Percentiles rank a stretch among this genome's conserved stretches.
These are phyloP conservation scores for Tetragnatha versicolor DNA, from an alignment of 1,140 invertebrate genomes.

Conservation along the genomic window DNA sequence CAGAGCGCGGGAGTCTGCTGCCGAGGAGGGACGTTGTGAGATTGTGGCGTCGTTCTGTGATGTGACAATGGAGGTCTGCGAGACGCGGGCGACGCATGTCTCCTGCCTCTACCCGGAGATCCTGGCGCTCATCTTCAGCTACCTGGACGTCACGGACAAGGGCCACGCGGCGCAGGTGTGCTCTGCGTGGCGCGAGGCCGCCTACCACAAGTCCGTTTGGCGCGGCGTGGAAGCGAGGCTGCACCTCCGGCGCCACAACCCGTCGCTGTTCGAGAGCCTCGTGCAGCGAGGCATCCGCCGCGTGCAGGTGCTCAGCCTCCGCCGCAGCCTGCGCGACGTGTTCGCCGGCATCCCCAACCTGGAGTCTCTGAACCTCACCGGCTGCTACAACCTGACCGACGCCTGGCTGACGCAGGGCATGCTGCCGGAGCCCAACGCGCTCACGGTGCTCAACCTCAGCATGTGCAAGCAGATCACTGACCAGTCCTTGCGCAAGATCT, in stretches of 20 bases:
- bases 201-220: conserved; percentile 89
- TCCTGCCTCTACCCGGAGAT: conserved; percentile 90
- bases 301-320: conserved; percentile 85
- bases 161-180: conserved; percentile 91
- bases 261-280: conserved; percentile 83
- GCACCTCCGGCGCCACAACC: conserved; percentile 82
- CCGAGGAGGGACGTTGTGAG: not conserved
- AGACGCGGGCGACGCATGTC: conserved; percentile 71
- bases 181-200: conserved; percentile 84
- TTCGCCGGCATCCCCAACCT: conserved; percentile 84
- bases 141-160: conserved; percentile 86
- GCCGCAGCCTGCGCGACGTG: conserved; percentile 84
- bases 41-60: not conserved
- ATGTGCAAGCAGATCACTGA: conserved; percentile 95
- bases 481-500: conserved; percentile 80
- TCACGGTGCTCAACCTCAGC: conserved; percentile 84
- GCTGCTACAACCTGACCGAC: conserved; percentile 89
- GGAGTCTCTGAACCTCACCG: conserved; percentile 86
- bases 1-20: conserved; percentile 3
- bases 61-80: conserved; percentile 27
- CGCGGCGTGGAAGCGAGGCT: conserved; percentile 88
- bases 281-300: conserved; percentile 85
- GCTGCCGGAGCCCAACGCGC: conserved; percentile 68
- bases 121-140: conserved; percentile 88
- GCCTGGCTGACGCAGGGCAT: conserved; percentile 85